Base-by-base conservation (phyloP, 2,113 vertebrate species). In the Haemorhous mexicanus region DNA sequence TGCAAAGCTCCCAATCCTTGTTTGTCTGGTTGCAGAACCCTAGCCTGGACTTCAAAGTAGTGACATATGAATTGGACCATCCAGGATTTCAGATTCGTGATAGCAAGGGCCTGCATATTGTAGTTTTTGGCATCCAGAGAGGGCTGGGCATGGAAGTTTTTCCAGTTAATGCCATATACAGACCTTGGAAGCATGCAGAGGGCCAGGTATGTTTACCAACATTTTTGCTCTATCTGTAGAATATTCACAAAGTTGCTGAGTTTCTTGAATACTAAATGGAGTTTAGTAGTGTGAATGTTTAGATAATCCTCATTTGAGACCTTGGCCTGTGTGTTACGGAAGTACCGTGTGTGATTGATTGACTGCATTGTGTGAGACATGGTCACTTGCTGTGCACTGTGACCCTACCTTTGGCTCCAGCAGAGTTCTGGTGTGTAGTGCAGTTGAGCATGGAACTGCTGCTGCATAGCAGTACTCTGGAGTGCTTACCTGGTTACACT, bases 141-240 rank as follows among this genome's bases (percentile, higher is more conserved):
- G 99, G 99, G 44, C 96, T 99, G 83, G 99, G 99, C 77, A 98
- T 99, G 97, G 99, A 99, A 67, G 98, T 99, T 23, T 99, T 99
- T 87, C 99, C 99, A 43, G 99, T 99, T 17, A 99, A 99, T 93
- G 99, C 99, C 91, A 99, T 99, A 88, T 99, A 99, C 95, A 98
- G 99, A 85, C 99, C 99, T 86, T 99, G 99, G 99, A 99, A 99
- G 97, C 99, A 99, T 13, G 99, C 99, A 13, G 99, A 99, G 93
- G 99, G 99, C 95, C 99, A 99, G 99, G 99, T 99, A 95, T 93
- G 93, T 79, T 70, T 69, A 9, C 12, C 41, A 41, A 0, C 1
- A 0, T 50, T 61, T 83, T 67, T 83, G 10, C 16, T 74, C 1
- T 64, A 13, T 15, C 9, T 83, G 16, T 73, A 32, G 13, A 58